Conservation (phyloP, 2,113 vertebrate species). For the Dasypus novemcinctus region DNA sequence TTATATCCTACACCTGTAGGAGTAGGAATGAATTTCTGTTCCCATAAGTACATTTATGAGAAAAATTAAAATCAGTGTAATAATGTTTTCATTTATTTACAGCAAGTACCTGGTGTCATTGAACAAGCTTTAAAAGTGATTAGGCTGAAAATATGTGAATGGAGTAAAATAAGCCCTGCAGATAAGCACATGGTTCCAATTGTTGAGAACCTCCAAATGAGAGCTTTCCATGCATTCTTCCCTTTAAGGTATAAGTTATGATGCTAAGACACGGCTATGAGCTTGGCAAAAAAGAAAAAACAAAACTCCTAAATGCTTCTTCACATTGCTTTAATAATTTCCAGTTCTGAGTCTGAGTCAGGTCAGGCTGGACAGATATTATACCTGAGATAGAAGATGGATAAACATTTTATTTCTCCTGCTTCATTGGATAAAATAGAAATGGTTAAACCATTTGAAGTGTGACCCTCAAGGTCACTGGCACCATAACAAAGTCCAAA, state of each 20-base stretch:
- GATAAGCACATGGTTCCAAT: background rate
- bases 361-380: background rate
- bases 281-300: background rate
- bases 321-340: background rate
- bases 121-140: background rate
- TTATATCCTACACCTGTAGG: background rate
- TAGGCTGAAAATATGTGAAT: background rate
- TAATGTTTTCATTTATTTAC: background rate
- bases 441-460: background rate
- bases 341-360: background rate
- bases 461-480: background rate
- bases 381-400: background rate
- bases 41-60: background rate
- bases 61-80: background rate
- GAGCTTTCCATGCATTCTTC: background rate
- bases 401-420: background rate
- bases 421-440: background rate
- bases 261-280: background rate
- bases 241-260: background rate
- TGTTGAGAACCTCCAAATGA: background rate
- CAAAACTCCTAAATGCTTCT: background rate
- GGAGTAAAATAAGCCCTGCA: background rate
- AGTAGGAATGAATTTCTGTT: background rate
- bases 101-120: background rate
- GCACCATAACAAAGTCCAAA: background rate